Conservation (phyloP, 2,113 vertebrate species). For the Diadophis punctatus region DNA sequence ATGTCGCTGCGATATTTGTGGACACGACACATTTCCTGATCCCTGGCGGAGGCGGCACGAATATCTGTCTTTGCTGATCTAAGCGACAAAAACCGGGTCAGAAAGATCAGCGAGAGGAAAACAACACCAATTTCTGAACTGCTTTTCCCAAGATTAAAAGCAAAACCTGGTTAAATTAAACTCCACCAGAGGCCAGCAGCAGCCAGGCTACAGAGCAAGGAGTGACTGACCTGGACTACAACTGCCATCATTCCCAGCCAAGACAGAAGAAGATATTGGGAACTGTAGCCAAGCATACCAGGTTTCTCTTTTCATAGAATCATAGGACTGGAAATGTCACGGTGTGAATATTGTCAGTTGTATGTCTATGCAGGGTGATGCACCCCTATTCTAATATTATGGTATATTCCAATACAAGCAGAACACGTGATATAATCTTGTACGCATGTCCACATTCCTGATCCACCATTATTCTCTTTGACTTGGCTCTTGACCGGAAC, state of each 20-base stretch:
- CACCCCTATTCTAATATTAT: no score
- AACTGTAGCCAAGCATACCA: not conserved
- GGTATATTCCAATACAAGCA: no score
- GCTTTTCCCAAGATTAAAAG: not conserved
- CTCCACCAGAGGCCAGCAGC: not conserved
- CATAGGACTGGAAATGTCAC: no score
- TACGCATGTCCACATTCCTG: no score
- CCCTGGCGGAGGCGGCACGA: conserved; percentile 84
- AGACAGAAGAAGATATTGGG: not conserved
- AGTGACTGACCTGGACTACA: not conserved
- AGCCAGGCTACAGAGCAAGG: not conserved
- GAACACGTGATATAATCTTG: no score
- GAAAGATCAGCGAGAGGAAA: no score
- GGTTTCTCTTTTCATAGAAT: not conserved
- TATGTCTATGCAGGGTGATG: no score
- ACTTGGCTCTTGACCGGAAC: no score
- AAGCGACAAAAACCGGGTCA: not conserved
- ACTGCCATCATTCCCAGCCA: not conserved
- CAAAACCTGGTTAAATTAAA: not conserved
- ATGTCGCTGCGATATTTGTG: conserved; percentile 96
- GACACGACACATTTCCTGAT: conserved; percentile 94
- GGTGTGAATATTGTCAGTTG: no score
- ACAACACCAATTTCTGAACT: not conserved
- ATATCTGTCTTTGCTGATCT: conserved; percentile 95
- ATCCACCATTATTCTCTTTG: no score